A percentile compares a stretch with the other conserved stretches of the same genome.
Evolutionary conservation across 2,888 invertebrate species (phyloP).

Genomic region (Malthinus seriepunctatus): DNA sequence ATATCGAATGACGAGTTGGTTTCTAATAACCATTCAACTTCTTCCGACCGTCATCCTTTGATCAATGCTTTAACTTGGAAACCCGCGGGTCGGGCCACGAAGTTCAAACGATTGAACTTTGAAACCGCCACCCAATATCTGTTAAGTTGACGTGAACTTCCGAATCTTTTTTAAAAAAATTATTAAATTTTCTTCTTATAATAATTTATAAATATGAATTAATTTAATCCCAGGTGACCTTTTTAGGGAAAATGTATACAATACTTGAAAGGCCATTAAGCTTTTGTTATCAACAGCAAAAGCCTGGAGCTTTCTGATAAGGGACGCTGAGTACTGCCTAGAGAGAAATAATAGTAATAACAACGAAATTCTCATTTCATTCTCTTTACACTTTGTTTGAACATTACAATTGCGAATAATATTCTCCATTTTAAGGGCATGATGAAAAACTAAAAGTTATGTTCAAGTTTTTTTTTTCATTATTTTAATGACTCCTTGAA

Average conservation of each 20-base stretch:
- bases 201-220: conserved; percentile 8
- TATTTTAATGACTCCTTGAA: background rate
- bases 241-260: conserved; percentile 37
- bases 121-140: conserved; percentile 23
- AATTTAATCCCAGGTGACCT: conserved; percentile 22
- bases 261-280: conserved; percentile 43
- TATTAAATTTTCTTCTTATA: background rate
- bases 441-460: conserved; percentile 12
- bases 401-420: conserved; percentile 14
- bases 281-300: conserved; percentile 41
- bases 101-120: conserved; percentile 29
- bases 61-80: conserved; percentile 32
- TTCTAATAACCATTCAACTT: conserved; percentile 37
- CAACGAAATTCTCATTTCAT: conserved; percentile 23
- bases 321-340: conserved; percentile 39
- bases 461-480: conserved; percentile 7
- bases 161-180: conserved; percentile 11
- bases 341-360: conserved; percentile 42
- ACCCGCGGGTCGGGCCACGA: conserved; percentile 28
- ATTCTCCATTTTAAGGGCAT: conserved; percentile 14
- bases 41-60: conserved; percentile 35
- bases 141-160: conserved; percentile 22
- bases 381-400: conserved; percentile 15
- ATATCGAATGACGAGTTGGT: conserved; percentile 34
- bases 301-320: conserved; percentile 44